A percentile compares a stretch with the other conserved stretches of the same genome.
These are phyloP conservation scores for Schizaphis graminum DNA, from an alignment of 2,888 invertebrate species.

Conservation along the genomic window DNA sequence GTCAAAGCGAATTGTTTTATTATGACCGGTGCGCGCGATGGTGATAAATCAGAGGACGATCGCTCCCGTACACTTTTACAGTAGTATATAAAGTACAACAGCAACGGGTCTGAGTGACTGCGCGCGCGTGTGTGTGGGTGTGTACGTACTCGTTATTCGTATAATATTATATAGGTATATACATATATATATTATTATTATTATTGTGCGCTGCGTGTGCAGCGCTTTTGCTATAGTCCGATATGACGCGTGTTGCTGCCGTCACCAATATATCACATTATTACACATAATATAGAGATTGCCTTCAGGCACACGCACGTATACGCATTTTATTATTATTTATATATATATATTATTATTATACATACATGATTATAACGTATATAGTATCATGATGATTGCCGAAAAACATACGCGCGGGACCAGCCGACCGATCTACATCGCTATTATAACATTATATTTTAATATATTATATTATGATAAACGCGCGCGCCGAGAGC, in stretches of 20 bases:
- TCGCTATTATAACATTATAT: neutral
- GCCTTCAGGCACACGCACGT: constrained; percentile 42
- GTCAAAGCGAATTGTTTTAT: constrained; percentile 63
- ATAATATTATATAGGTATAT: neutral
- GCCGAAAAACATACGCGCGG: neutral
- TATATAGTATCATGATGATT: neutral
- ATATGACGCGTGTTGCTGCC: constrained; percentile 7
- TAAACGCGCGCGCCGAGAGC: neutral
- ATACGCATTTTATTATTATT: neutral
- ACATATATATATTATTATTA: neutral
- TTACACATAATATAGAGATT: neutral
- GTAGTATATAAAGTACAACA: neutral
- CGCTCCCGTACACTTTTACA: neutral
- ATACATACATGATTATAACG: neutral
- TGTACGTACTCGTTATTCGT: neutral
- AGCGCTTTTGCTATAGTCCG: neutral
- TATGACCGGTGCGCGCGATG: constrained; percentile 30
- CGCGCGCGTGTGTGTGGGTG: neutral
- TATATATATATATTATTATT: neutral
- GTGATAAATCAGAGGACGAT: constrained; percentile 60
- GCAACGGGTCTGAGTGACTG: constrained; percentile 12
- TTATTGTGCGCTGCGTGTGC: neutral
- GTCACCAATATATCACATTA: constrained; percentile 33
- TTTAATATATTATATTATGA: neutral
- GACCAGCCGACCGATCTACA: neutral